A percentile compares a stretch with the other conserved stretches of the same genome.
These are phyloP conservation scores for Metacarcinus magister DNA, from an alignment of 2,888 invertebrate genomes.

Conservation along the genomic window DNA sequence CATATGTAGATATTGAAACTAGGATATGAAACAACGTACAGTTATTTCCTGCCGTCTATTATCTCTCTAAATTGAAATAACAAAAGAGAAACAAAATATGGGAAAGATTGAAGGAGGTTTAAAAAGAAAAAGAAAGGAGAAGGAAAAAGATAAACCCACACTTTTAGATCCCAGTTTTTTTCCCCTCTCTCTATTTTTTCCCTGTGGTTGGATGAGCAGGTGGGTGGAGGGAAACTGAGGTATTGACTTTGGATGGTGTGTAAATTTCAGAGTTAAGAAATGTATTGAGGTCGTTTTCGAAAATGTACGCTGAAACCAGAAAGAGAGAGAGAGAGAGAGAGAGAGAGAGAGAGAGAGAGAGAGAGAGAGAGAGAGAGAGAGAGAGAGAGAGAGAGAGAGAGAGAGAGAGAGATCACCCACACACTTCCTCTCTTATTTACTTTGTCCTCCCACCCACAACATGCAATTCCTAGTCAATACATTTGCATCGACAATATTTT, in stretches of 20 bases:
- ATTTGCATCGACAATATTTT: too few species aligned
- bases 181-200: background rate
- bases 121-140: background rate
- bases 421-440: too few species aligned
- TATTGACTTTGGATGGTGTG: background rate
- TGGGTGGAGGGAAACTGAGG: background rate
- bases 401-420: slow-evolving; percentile 33
- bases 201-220: background rate
- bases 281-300: background rate
- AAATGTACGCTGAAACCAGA: background rate
- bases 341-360: slow-evolving; percentile 60
- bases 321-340: slow-evolving; percentile 9
- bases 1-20: background rate
- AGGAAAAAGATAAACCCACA: background rate
- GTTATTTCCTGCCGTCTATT: too few species aligned
- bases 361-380: slow-evolving; percentile 60
- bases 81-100: background rate
- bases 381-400: slow-evolving; percentile 60
- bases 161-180: background rate
- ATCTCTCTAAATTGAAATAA: background rate
- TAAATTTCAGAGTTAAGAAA: background rate
- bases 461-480: too few species aligned
- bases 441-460: too few species aligned
- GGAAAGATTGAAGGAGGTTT: background rate
- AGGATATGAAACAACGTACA: background rate